Conservation (phyloP, 35 echinoderm and acorn worm species). For the Heliocidaris tuberculata region DNA sequence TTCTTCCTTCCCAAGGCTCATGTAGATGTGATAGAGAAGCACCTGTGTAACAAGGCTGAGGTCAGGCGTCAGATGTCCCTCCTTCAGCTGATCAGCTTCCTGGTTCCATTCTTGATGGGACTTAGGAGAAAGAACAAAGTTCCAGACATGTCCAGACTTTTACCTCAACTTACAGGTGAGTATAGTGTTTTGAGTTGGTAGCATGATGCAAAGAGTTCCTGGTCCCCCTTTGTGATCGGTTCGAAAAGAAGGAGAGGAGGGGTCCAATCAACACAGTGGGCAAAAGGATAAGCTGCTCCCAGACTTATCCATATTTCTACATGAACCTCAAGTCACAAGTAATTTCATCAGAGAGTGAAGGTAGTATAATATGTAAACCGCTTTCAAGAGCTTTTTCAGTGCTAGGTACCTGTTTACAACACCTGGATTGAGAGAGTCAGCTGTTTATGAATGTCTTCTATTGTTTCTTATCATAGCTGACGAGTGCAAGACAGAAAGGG, state of each 20-base stretch:
- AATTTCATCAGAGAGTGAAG: no score
- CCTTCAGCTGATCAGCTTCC: conserved; percentile 70
- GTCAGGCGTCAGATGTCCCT: conserved; percentile 70
- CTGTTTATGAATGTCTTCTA: no score
- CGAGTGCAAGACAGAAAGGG: conserved; percentile 91
- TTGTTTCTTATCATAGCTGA: conserved; percentile 65
- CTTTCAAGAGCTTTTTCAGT: no score
- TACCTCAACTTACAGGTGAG: conserved; percentile 83
- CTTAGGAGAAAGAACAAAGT: conserved; percentile 87
- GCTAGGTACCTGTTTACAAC: no score
- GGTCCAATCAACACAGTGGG: no score
- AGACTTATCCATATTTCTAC: no score
- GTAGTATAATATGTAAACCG: no score
- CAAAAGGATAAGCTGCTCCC: no score
- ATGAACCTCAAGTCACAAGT: no score
- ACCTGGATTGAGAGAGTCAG: no score
- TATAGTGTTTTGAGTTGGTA: background rate
- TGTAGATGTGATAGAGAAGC: conserved; percentile 80
- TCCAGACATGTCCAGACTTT: conserved; percentile 88
- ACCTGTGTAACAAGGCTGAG: conserved; percentile 74
- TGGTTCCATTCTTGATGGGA: conserved; percentile 86
- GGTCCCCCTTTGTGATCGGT: no score
- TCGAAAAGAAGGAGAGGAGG: no score
- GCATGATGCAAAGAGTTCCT: background rate
- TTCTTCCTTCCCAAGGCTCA: conserved; percentile 52